phyloP scores from a whole-genome alignment of 2,888 invertebrate genomes.

The Metalampra italica region DNA sequence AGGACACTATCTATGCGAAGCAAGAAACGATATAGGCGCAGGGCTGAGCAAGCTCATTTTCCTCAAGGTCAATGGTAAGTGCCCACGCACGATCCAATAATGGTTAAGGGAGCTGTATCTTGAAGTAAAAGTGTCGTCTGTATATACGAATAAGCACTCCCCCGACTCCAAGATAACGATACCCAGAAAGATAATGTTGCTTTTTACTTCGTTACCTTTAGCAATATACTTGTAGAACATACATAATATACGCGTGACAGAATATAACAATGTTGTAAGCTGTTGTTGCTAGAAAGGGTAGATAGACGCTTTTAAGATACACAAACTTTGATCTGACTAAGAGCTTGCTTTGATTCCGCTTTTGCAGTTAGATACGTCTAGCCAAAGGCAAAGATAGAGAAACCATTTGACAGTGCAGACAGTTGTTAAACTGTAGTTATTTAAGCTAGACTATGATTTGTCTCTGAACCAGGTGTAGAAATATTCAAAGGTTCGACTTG shows the following conservation, averaged over 20 bases:
- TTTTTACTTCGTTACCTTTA: constrained; percentile 6
- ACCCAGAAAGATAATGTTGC: constrained; percentile 7
- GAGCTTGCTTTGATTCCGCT: too few relatives aligned
- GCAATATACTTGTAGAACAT: not conserved
- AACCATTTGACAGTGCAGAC: too few relatives aligned
- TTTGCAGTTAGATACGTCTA: too few relatives aligned
- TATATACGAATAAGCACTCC: constrained; percentile 5
- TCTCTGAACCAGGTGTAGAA: too few relatives aligned
- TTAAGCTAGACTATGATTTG: too few relatives aligned
- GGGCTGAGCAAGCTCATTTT: constrained; percentile 95
- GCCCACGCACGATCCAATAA: constrained; percentile 7
- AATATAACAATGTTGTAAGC: too few relatives aligned
- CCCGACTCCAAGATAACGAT: constrained; percentile 6
- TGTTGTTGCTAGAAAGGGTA: too few relatives aligned
- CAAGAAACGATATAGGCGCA: constrained; percentile 94
- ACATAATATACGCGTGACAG: not conserved
- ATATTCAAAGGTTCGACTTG: too few relatives aligned
- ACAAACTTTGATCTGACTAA: too few relatives aligned
- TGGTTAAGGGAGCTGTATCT: constrained; percentile 9
- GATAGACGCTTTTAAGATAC: too few relatives aligned
- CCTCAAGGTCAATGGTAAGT: constrained; percentile 92
- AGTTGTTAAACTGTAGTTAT: too few relatives aligned
- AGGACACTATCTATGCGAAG: constrained; percentile 94
- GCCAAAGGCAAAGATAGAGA: too few relatives aligned
- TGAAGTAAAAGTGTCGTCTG: constrained; percentile 6